Percentiles rank a stretch among this genome's conserved stretches.
Conservation (phyloP, 2,113 vertebrate species). For the Stictonetta naevosa region DNA sequence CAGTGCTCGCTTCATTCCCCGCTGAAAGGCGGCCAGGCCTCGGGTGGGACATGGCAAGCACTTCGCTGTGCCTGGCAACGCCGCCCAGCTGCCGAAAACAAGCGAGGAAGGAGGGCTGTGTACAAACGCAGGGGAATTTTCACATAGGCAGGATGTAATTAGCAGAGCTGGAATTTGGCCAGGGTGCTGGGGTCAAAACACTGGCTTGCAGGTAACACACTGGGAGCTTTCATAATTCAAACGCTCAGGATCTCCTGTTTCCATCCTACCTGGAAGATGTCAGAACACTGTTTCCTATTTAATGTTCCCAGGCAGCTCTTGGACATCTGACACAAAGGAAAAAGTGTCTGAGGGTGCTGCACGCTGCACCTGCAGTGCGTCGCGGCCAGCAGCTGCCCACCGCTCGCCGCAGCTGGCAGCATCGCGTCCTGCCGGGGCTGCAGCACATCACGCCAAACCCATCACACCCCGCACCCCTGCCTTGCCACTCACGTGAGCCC, state of each 20-base stretch:
- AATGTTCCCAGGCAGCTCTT: slow-evolving; percentile 2
- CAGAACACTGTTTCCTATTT: neutral
- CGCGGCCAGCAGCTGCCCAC: slow-evolving; percentile 2
- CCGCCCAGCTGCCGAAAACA: slow-evolving; percentile 36
- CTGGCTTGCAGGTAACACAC: slow-evolving; percentile 54
- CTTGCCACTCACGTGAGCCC: neutral
- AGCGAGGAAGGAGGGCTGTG: neutral
- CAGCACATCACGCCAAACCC: rapidly evolving
- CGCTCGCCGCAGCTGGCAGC: neutral
- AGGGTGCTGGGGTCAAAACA: slow-evolving; percentile 18
- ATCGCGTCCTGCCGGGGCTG: neutral
- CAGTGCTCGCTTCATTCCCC: slow-evolving; percentile 36
- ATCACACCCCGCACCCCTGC: neutral
- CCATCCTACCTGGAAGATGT: slow-evolving; percentile 55
- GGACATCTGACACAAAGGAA: neutral
- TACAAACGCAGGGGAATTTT: slow-evolving; percentile 36
- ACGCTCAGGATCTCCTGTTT: slow-evolving; percentile 14
- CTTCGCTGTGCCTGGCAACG: slow-evolving; percentile 3
- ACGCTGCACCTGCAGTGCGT: slow-evolving; percentile 36
- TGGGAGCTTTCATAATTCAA: slow-evolving; percentile 51
- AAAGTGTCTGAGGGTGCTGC: slow-evolving; percentile 18
- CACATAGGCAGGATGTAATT: slow-evolving; percentile 66
- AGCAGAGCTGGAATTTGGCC: slow-evolving; percentile 46
- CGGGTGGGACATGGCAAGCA: slow-evolving; percentile 34
- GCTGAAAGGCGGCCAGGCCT: slow-evolving; percentile 52